These are phyloP conservation scores for Brachionus rotundiformis DNA, from an alignment of 1,140 invertebrate species.

Conservation along the genomic window DNA sequence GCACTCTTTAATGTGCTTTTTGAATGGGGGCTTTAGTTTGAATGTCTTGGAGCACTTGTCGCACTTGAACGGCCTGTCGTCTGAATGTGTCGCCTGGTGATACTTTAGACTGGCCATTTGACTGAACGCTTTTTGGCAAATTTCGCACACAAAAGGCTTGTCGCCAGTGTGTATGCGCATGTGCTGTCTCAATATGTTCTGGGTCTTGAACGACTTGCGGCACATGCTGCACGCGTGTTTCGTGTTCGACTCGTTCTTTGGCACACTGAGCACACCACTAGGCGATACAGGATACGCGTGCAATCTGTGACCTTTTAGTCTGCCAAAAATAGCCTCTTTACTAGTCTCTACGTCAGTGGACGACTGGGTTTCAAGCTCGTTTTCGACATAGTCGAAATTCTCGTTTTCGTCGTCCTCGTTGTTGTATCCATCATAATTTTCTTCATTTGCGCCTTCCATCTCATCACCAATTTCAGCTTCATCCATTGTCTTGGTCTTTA, in stretches of 20 bases:
- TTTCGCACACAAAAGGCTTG: constrained; percentile 95
- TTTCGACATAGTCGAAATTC: neutral
- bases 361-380: neutral
- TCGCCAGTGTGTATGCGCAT: constrained; percentile 69
- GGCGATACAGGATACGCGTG: neutral
- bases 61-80: constrained; percentile 40
- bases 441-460: neutral
- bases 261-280: neutral
- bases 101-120: constrained; percentile 52
- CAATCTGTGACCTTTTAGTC: neutral
- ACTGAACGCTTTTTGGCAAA: constrained; percentile 77
- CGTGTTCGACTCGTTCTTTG: neutral
- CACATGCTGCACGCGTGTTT: constrained; percentile 84
- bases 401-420: constrained; percentile 29
- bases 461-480: neutral
- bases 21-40: constrained; percentile 42
- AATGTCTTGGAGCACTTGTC: constrained; percentile 43
- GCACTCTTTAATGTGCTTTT: constrained; percentile 48
- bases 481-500: neutral
- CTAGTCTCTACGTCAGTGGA: neutral
- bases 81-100: constrained; percentile 45
- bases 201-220: constrained; percentile 85
- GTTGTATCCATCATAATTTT: neutral
- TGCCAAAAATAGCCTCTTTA: neutral
- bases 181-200: constrained; percentile 84